These are phyloP conservation scores for Coracias cyanogaster DNA, from an alignment of 2,797 vertebrate species.

Conservation along the genomic window DNA sequence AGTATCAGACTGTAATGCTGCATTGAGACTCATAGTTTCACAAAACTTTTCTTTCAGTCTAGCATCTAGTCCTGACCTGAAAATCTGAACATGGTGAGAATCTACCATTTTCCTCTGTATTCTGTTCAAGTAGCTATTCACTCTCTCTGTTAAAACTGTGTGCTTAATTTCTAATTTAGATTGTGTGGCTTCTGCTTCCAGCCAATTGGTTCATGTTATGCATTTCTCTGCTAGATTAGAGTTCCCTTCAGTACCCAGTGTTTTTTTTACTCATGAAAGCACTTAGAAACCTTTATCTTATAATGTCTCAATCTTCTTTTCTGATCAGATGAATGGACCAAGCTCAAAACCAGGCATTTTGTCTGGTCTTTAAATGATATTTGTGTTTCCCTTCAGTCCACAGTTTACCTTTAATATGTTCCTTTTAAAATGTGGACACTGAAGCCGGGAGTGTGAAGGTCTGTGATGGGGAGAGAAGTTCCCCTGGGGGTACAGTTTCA, in stretches of 20 bases:
- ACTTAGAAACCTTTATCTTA: not conserved
- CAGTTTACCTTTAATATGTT: not conserved
- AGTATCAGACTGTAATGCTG: not conserved
- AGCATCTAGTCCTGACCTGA: not conserved
- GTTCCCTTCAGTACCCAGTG: not conserved
- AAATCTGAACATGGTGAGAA: not conserved
- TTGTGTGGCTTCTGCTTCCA: slow-evolving; percentile 3
- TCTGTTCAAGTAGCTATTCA: not conserved
- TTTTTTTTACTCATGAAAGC: not conserved
- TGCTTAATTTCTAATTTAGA: not conserved
- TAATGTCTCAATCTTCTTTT: not conserved
- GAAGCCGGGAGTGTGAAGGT: not conserved
- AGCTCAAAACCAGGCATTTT: not conserved
- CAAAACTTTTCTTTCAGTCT: not conserved
- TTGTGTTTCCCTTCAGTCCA: not conserved
- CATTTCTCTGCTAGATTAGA: not conserved
- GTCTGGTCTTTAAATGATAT: not conserved
- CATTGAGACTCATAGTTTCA: not conserved
- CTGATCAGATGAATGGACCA: not conserved
- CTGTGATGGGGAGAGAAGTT: not conserved
- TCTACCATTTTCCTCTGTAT: not conserved
- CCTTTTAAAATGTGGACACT: not conserved
- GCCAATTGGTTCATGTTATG: not conserved
- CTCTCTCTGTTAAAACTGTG: not conserved
- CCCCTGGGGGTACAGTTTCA: not conserved